Evolutionary conservation across 2,888 invertebrate genomes (phyloP).

Genomic region (Aphidius colemani): DNA sequence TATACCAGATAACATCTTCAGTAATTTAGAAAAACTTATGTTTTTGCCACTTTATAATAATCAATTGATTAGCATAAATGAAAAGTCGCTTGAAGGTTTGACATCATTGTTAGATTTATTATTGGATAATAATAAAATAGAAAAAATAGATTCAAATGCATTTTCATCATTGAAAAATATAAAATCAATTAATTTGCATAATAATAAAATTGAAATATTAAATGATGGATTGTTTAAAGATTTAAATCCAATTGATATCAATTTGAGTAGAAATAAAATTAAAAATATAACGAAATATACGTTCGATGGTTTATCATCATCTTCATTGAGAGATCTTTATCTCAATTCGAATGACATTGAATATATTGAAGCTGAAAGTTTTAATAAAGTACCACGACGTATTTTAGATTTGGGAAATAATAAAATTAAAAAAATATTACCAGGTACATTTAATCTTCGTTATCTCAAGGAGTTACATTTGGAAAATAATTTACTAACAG

Average conservation of each 20-base stretch:
- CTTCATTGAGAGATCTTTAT: slow-evolving; percentile 53
- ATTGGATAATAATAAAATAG: slow-evolving; percentile 30
- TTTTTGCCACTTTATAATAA: slow-evolving; percentile 21
- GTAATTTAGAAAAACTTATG: slow-evolving; percentile 29
- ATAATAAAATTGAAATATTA: slow-evolving; percentile 41
- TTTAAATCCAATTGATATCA: slow-evolving; percentile 56
- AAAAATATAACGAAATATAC: slow-evolving; percentile 50
- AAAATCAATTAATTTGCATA: slow-evolving; percentile 32
- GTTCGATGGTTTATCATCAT: slow-evolving; percentile 52
- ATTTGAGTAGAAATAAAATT: slow-evolving; percentile 58
- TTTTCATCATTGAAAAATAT: slow-evolving; percentile 35
- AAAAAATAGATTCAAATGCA: slow-evolving; percentile 27
- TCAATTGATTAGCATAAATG: slow-evolving; percentile 17
- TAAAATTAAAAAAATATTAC: slow-evolving; percentile 24
- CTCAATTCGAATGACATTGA: slow-evolving; percentile 58
- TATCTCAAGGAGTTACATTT: slow-evolving; percentile 58
- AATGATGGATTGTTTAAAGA: slow-evolving; percentile 54
- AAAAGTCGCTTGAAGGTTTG: slow-evolving; percentile 28
- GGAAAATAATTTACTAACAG: slow-evolving; percentile 33
- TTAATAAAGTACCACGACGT: slow-evolving; percentile 42
- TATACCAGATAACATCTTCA: slow-evolving; percentile 36
- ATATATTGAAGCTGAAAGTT: slow-evolving; percentile 56
- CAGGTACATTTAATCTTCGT: slow-evolving; percentile 25
- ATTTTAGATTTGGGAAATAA: slow-evolving; percentile 23
- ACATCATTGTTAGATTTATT: slow-evolving; percentile 30